Evolutionary conservation across 2,113 vertebrate species (phyloP).

Genomic region (Paramormyrops kingsleyae): DNA sequence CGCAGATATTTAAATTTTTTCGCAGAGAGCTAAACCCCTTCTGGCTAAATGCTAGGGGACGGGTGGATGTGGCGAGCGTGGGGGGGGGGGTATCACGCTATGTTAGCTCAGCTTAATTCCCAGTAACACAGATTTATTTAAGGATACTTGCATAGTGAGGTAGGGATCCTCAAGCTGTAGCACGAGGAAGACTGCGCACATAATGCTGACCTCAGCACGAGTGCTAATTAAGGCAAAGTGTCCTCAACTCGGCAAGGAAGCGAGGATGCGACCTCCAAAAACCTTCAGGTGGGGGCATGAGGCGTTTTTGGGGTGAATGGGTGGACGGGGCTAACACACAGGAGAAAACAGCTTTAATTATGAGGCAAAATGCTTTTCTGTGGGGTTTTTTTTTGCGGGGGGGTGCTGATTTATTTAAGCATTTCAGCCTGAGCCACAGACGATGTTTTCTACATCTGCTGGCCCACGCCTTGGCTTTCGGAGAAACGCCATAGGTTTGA

Average conservation of each 20-base stretch:
- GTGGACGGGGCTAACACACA: not conserved
- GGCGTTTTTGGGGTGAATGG: not conserved
- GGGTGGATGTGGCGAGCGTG: not conserved
- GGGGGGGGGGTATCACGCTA: not conserved
- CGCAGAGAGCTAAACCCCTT: not conserved
- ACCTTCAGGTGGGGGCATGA: not conserved
- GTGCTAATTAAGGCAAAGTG: conserved; percentile 6
- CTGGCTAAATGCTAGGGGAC: not conserved
- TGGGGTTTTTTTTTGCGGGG: not conserved
- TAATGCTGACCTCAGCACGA: not conserved
- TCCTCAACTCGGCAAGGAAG: not conserved
- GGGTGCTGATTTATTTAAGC: not conserved
- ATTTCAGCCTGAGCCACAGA: not conserved
- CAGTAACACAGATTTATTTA: not conserved
- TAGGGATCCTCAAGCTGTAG: not conserved
- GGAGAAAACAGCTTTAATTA: not conserved
- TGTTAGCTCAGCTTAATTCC: conserved; percentile 1
- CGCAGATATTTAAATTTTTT: not conserved
- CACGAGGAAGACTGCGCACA: not conserved
- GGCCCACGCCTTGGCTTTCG: conserved; percentile 48
- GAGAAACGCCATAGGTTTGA: conserved; percentile 49
- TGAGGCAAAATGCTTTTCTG: not conserved
- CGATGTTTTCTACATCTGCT: conserved; percentile 41
- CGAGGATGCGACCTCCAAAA: not conserved
- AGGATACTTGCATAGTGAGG: not conserved